Evolutionary conservation across 2,888 invertebrate genomes (phyloP).

Genomic region (Laspeyria flexula): DNA sequence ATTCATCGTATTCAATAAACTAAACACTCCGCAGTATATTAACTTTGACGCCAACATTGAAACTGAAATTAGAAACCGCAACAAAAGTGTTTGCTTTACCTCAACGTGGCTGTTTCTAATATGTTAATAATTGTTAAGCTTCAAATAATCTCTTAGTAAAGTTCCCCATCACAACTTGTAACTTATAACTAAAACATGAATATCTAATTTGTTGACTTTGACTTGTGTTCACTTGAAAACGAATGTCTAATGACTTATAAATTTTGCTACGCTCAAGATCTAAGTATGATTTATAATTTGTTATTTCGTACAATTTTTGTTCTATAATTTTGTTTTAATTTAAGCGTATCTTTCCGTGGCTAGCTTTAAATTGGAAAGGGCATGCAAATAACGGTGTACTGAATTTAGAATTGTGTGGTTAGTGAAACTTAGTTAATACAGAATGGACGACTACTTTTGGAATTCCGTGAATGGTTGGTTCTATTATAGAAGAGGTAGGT

Average conservation of each 20-base stretch:
- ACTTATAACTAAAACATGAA: constrained; percentile 5
- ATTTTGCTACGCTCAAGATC: background rate
- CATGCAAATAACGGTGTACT: too few species aligned
- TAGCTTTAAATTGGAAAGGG: background rate
- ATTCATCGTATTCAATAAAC: too few species aligned
- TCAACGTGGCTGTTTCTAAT: too few species aligned
- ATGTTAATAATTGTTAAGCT: constrained; percentile 7
- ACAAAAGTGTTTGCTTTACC: too few species aligned
- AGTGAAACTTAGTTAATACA: too few species aligned
- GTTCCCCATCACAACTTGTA: background rate
- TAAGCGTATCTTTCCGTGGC: background rate
- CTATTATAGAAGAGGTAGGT: too few species aligned
- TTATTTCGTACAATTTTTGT: constrained; percentile 6
- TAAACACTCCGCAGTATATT: too few species aligned
- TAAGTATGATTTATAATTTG: background rate
- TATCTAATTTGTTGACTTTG: constrained; percentile 4
- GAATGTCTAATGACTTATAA: background rate
- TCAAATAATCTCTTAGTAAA: background rate
- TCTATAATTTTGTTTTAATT: background rate
- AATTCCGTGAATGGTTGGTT: too few species aligned
- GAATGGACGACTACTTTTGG: too few species aligned
- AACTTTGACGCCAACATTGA: too few species aligned
- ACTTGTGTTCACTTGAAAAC: background rate
- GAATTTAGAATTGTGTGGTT: too few species aligned
- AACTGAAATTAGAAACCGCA: too few species aligned